Evolutionary conservation across 2,113 vertebrate genomes (phyloP), one percentile per base, ranked within the genome.

Genomic region (Cacatua alba): DNA sequence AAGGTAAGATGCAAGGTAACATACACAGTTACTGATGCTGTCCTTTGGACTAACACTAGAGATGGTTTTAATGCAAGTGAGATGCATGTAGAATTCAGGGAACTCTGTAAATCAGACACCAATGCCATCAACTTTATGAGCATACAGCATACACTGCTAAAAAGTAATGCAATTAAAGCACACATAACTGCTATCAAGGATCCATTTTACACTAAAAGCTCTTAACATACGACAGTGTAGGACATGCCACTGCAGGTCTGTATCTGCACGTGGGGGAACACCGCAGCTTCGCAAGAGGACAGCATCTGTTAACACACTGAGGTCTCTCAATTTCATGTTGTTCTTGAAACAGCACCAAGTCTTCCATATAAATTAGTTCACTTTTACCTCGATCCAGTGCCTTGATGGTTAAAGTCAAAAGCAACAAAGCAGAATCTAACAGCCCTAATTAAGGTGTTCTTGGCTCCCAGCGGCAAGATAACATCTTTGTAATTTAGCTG

Each of bases 401-500:
- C 88, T 86, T 7, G 87, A 82, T 59, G 70, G 91, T 95, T 97
- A 72, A 94, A 96, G 80, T 33, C 67, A 81, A 90, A 80, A 94
- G 69, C 15, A 19, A 90, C 64, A 68, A 64, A 82, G 74, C 79
- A 76, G 78, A 79, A 91, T 65, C 77, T 74, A 89, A 59, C 74
- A 97, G 55, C 79, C 52, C 39, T 93, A 94, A 97, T 95, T 95
- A 96, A 1, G 15, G 63, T 28, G 52, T 9, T 92, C 88, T 62
- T 93, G 92, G 91, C 83, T 95, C 71, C 37, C 70, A 79, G 91
- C 70, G 85, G 80, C 48, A 43, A 9, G 95, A 96, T 96, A 96
- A 77, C 79, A 96, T 97, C 94, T 94, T 82, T 92, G 94, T 79
- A 96, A 97, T 94, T 97, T 95, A 95, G 86, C 82, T 89, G 74